A percentile compares a stretch with the other conserved stretches of the same genome.
Conservation (phyloP, 2,797 vertebrate species). For the Brachyrhaphis roseni region DNA sequence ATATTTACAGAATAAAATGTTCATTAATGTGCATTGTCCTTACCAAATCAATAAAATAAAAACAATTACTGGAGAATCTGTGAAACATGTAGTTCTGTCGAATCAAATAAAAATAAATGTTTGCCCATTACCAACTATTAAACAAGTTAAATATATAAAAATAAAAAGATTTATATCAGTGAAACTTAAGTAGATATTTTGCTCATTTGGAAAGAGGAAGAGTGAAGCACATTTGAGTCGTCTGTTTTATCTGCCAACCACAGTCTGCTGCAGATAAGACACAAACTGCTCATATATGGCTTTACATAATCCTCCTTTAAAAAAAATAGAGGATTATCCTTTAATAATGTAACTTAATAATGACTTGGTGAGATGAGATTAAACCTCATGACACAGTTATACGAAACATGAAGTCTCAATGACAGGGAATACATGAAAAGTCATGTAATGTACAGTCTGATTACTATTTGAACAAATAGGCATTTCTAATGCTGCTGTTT, state of each 20-base stretch:
- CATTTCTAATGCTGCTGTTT: background rate
- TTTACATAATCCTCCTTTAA: constrained; percentile 1
- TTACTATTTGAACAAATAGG: background rate
- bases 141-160: background rate
- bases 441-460: background rate
- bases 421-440: background rate
- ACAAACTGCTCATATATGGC: background rate
- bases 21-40: too few relatives aligned
- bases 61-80: background rate
- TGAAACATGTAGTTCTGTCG: background rate
- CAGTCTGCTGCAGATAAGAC: background rate
- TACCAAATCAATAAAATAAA: too few relatives aligned
- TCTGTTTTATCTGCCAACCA: background rate
- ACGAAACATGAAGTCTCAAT: background rate
- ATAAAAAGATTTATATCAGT: background rate
- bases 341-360: background rate
- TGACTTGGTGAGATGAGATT: background rate
- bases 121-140: background rate
- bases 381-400: background rate
- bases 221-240: background rate
- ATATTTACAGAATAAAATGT: too few relatives aligned
- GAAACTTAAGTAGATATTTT: background rate
- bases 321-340: background rate
- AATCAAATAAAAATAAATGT: background rate
- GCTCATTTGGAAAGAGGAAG: background rate